Evolutionary conservation across 2,113 vertebrate species (phyloP).

Genomic region (Pongo abelii): DNA sequence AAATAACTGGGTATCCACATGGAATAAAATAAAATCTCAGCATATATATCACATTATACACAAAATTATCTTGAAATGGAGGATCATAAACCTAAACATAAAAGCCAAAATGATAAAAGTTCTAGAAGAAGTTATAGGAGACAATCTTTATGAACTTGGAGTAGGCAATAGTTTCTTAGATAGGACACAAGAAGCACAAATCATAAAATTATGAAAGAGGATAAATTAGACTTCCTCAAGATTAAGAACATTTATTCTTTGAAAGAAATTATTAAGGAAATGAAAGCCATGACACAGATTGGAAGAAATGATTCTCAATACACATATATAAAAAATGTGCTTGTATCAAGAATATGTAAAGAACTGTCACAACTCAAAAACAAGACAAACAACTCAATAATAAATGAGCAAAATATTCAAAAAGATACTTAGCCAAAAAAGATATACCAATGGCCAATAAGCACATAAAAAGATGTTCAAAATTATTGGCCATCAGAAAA

Average conservation of each 20-base stretch:
- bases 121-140: not conserved
- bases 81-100: not conserved
- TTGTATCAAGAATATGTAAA: not conserved
- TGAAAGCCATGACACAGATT: not conserved
- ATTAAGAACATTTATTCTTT: not conserved
- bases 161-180: no score
- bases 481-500: not conserved
- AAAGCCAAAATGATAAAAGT: not conserved
- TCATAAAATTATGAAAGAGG: not conserved
- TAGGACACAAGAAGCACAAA: not conserved
- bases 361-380: not conserved
- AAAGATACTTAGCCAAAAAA: not conserved
- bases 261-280: not conserved
- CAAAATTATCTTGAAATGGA: not conserved
- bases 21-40: not conserved
- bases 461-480: not conserved
- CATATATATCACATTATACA: not conserved
- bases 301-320: not conserved
- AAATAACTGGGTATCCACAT: no score
- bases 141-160: not conserved
- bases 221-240: not conserved
- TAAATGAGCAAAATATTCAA: not conserved
- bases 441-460: not conserved
- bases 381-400: not conserved
- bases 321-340: not conserved